Evolutionary conservation across 2,113 vertebrate genomes (phyloP), one percentile per base, ranked within the genome.

Genomic region (Phaethon lepturus): DNA sequence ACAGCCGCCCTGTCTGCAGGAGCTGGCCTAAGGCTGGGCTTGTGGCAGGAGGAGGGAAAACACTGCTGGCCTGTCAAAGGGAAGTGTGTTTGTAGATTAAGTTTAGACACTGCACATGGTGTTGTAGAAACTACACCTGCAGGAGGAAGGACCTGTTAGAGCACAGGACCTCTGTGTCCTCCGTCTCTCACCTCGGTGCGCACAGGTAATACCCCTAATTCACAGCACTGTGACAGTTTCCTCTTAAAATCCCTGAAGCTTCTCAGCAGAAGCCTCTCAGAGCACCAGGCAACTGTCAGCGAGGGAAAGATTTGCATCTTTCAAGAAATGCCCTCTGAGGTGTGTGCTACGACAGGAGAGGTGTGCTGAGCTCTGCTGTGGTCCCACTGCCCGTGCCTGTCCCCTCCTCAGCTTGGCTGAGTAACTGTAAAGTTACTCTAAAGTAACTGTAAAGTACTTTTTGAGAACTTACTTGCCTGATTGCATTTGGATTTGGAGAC

Each of bases 1-100:
- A 85, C 94, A 96, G 92, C 86, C 98, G 97, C 82, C 92, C 94
- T 83, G 94, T 95, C 93, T 84, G 80, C 97, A 97, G 97, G 97
- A 95, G 88, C 95, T 96, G 91, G 90, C 96, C 95, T 33, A 52
- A 56, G 97, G 97, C 97, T 95, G 84, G 94, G 93, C 94, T 95
- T 45, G 78, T 96, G 96, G 94, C 82, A 90, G 95, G 69, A 85
- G 56, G 74, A 86, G 67, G 23, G 11, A 63, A 68, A 93, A 11
- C 35, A 71, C 62, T 66, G 86, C 93, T 94, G 86, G 35, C 88
- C 95, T 97, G 95, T 95, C 96, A 98, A 94, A 94, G 82, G 72
- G 56, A 86, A 96, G 38, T 29, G 38, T 13, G 38, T 83, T 33
- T 68, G 50, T n/a, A 82, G 68, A 33, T 96, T 94, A 89, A 93